phyloP scores from a whole-genome alignment of 2,888 invertebrate genomes.

The Trachelus tabidus region DNA sequence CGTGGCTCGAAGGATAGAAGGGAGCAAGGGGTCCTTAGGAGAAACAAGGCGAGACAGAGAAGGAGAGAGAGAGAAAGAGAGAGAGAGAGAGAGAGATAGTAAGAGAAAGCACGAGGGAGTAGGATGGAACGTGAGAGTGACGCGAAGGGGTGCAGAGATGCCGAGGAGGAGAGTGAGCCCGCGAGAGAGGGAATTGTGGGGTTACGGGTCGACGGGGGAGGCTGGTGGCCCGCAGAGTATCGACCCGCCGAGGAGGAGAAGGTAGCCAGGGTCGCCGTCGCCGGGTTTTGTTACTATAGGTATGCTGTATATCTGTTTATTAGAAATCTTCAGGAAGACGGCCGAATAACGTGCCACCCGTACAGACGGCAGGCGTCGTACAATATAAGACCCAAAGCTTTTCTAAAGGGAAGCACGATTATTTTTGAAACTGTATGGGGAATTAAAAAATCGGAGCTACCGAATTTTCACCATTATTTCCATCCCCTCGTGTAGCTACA shows the following conservation, averaged over 20 bases:
- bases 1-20: constrained; percentile 39
- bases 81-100: constrained; percentile 28
- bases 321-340: constrained; percentile 5
- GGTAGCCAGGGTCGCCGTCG: constrained; percentile 60
- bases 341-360: constrained; percentile 9
- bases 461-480: not conserved
- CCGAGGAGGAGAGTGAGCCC: constrained; percentile 29
- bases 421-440: not conserved
- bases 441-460: not conserved
- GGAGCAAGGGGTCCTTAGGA: constrained; percentile 18
- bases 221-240: constrained; percentile 62
- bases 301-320: constrained; percentile 51
- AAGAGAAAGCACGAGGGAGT: constrained; percentile 25
- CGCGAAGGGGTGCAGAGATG: constrained; percentile 11
- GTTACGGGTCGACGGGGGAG: constrained; percentile 36
- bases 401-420: not conserved
- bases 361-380: not conserved
- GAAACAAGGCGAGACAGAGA: constrained; percentile 8
- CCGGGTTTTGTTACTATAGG: constrained; percentile 62
- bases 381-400: not conserved
- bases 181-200: constrained; percentile 30
- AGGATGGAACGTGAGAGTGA: constrained; percentile 28
- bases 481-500: not conserved
- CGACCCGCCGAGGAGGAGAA: constrained; percentile 58
- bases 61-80: constrained; percentile 26